Evolutionary conservation across 2,888 invertebrate genomes (phyloP).

Genomic region (Diploptera punctata): DNA sequence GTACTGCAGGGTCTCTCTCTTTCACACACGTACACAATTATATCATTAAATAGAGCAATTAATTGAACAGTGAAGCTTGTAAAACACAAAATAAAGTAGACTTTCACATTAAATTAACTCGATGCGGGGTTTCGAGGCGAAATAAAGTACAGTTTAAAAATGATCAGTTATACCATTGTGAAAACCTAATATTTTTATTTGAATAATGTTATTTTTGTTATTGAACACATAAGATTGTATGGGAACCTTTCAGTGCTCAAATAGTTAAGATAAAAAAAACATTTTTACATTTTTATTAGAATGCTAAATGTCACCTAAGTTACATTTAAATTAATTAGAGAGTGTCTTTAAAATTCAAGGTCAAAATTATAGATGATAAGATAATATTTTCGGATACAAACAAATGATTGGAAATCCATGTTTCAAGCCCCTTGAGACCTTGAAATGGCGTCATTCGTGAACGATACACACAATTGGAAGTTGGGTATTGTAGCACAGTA

Average conservation of each 20-base stretch:
- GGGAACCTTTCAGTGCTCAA: not conserved
- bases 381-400: too few species aligned
- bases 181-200: not conserved
- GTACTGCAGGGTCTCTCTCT: not conserved
- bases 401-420: too few species aligned
- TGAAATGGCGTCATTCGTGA: too few species aligned
- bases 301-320: too few species aligned
- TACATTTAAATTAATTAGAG: too few species aligned
- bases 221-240: not conserved
- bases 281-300: too few species aligned
- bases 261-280: not conserved
- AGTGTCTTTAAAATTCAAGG: too few species aligned
- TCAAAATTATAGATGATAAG: too few species aligned
- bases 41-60: slow-evolving; percentile 12
- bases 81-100: slow-evolving; percentile 1
- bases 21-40: not conserved
- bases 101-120: slow-evolving; percentile 10
- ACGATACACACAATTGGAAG: too few species aligned
- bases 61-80: not conserved
- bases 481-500: too few species aligned
- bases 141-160: slow-evolving; percentile 12
- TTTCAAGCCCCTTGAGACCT: too few species aligned
- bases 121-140: not conserved
- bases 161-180: not conserved
- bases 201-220: not conserved